Base-by-base conservation (phyloP, 2,113 vertebrate species). In the Platycercus adscitus region DNA sequence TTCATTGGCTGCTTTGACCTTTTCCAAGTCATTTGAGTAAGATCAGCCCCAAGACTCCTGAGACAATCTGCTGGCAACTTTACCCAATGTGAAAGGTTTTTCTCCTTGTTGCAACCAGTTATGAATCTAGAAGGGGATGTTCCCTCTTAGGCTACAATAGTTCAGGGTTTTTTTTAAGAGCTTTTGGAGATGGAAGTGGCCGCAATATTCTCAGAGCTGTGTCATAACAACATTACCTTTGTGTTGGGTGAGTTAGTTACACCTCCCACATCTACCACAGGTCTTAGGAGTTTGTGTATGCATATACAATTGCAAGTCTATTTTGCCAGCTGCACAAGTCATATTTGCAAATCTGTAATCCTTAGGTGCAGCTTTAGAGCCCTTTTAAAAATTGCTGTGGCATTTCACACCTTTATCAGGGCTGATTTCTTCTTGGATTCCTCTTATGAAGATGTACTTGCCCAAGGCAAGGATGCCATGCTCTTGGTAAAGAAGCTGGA, bases 361-460 rank as follows among this genome's bases (percentile, higher is more conserved):
- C 6, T 80, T 17, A 0, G 24, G 31, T 88, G 91, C 81, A 80
- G 47, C 52, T 85, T 84, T 52, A 53, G 80, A 93, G 31, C 31
- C 23, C 65, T 78, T 85, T 88, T 61, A 39, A 76, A 79, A 64
- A 52, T 31, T 81, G 44, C 85, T 68, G 52, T 95, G 92, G 76
- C 50, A 64, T 69, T 93, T 89, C 47, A 69, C 2, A 1, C 49
- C 63, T 89, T 85, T 72, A 46, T 71, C 20, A 2, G 29, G 43
- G 33, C 43, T 76, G 81, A 64, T 76, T 71, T 93, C 70, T 84
- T 46, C 61, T 46, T 81, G 81, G 28, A 29, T 89, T 91, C 47
- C 44, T 89, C 68, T 71, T 69, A 3, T 69, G 41, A 79, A 69
- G 70, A 52, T 44, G 52, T 69, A n/a, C 55, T 95, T 86, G 80